Conservation (phyloP, 1,140 invertebrate species). For the Saccostrea cuccullata region DNA sequence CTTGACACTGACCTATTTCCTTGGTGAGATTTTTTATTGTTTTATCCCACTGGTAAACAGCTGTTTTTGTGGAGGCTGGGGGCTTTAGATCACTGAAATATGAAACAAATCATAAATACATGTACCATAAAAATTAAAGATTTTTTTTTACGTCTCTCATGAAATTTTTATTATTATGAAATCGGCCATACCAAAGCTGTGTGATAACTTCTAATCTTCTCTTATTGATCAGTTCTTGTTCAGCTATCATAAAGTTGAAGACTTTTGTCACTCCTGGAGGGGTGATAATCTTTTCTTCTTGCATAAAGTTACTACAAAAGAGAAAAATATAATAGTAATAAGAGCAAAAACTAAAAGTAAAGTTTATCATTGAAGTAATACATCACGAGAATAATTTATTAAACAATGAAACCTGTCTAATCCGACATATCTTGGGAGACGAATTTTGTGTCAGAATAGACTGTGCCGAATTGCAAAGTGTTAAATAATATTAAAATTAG, state of each 20-base stretch:
- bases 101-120: neutral
- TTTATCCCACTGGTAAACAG: slow-evolving; percentile 76
- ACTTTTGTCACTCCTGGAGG: slow-evolving; percentile 66
- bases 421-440: no score
- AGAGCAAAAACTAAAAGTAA: no score
- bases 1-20: slow-evolving; percentile 67
- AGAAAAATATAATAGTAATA: neutral
- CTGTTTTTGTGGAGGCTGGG: slow-evolving; percentile 75
- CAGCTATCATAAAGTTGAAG: slow-evolving; percentile 63
- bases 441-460: no score
- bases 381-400: no score
- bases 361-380: no score
- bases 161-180: neutral
- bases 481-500: no score
- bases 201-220: slow-evolving; percentile 71
- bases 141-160: neutral
- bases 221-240: slow-evolving; percentile 71
- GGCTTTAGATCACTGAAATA: slow-evolving; percentile 74
- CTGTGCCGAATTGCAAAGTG: no score
- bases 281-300: slow-evolving; percentile 67
- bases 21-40: slow-evolving; percentile 67
- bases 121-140: neutral
- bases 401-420: no score
- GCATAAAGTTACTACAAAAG: slow-evolving; percentile 71
- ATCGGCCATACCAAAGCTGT: slow-evolving; percentile 64